A percentile compares a stretch with the other conserved stretches of the same genome.
phyloP scores from a whole-genome alignment of 1,140 invertebrate species.

The Cotesia chilonis region DNA sequence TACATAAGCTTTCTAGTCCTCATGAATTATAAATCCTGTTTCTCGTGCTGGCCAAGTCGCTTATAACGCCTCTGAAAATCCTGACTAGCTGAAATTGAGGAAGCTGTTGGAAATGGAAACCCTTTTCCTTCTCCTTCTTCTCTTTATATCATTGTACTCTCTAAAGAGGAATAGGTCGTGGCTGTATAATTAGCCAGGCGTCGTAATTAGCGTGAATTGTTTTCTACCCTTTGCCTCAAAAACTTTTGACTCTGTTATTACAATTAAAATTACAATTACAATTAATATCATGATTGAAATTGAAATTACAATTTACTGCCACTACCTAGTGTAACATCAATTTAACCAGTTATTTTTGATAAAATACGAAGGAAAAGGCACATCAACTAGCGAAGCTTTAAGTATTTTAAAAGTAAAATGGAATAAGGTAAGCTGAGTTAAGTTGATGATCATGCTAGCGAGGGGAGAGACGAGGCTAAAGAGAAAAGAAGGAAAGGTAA shows the following conservation, averaged over 20 bases:
- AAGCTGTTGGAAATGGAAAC: constrained; percentile 17
- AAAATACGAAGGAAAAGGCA: not conserved
- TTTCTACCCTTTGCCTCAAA: constrained; percentile 45
- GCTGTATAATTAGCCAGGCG: constrained; percentile 60
- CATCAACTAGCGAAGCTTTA: not conserved
- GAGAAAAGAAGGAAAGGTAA: constrained; percentile 42
- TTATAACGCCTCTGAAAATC: constrained; percentile 16
- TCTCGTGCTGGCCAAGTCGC: constrained; percentile 38
- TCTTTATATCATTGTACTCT: not conserved
- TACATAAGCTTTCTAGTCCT: constrained; percentile 47
- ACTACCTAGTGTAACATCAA: not conserved
- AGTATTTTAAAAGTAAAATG: too few species aligned
- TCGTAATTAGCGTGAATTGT: constrained; percentile 66
- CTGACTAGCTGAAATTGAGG: constrained; percentile 21
- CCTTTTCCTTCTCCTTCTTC: not conserved
- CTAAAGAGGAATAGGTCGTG: constrained; percentile 37
- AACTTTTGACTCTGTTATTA: constrained; percentile 1
- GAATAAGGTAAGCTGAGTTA: too few species aligned
- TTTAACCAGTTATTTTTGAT: not conserved
- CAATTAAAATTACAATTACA: not conserved
- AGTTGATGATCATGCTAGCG: not conserved
- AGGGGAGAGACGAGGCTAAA: not conserved
- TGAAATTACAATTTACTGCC: not conserved
- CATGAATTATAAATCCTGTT: constrained; percentile 61
- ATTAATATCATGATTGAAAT: constrained; percentile 11